Base-by-base conservation (phyloP, 2,888 invertebrate species). In the Phengaris arion region DNA sequence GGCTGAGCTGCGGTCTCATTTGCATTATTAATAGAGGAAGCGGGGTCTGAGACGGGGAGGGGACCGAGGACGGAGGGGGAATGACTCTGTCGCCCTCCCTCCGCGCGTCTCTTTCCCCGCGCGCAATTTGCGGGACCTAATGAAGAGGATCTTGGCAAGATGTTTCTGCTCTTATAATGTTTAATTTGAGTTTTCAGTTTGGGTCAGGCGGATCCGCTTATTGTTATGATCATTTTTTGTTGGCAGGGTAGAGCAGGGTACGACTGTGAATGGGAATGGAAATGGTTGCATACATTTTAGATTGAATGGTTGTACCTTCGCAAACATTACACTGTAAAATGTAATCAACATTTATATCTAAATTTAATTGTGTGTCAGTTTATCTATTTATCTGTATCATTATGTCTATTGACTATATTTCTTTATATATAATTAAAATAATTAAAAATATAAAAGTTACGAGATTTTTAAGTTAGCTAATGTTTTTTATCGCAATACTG, bases 21-120 rank as follows among this genome's bases (percentile, higher is more conserved):
- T 93, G 90, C 93, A 93, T 94, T 93, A 94, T 94, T 94, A 93
- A 93, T 93, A 93, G 92, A 91, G 88, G 87, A 89, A 93, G 92
- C 90, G 86, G 85, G 83, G 86, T 85, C 51, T 15, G 91, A 85
- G 86, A 79, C 79, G 80, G 79, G 79, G 81, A 80, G 79, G 81
- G 83, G 82, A 81, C 74, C 77, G 79, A 74, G 77, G 35, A 35
- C 76, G 72, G 77, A 69, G 82, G 80, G 82, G 82, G 83, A 84
- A 86, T 91, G 90, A 91, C 91, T 91, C 87, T 91, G 88, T 87
- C 87, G 86, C 87, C 87, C 86, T 84, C 81, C 81, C 70, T 15
- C 70, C 48, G 80, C 83, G 81, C 80, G 10, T 59, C 45, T 64
- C 81, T 77, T 74, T 68, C 77, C 78, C 79, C 64, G 81, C 85